A percentile compares a stretch with the other conserved stretches of the same genome.
Evolutionary conservation across 2,797 vertebrate species (phyloP).

Genomic region (Hyperoplus lanceolatus): DNA sequence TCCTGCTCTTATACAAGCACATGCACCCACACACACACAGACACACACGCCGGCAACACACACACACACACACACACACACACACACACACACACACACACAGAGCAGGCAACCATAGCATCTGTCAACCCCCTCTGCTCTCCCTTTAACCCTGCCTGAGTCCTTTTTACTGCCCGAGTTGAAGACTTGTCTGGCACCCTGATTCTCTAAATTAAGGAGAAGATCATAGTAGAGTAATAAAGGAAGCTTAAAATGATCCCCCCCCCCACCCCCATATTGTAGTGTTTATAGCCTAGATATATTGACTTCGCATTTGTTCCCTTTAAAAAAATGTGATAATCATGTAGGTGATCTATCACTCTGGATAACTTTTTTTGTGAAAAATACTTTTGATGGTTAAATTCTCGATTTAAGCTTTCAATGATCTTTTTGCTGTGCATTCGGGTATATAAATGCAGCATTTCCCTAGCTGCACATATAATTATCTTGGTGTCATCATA

Average conservation of each 20-base stretch:
- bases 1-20: constrained; percentile 10
- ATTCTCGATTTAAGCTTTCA: not conserved
- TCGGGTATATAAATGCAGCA: not conserved
- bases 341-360: not conserved
- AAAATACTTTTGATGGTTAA: not conserved
- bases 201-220: not conserved
- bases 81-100: constrained; percentile 23
- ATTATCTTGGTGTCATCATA: constrained; percentile 2
- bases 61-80: constrained; percentile 8
- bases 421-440: not conserved
- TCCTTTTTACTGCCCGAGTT: constrained; percentile 18
- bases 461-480: not conserved
- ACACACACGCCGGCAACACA: not conserved
- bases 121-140: constrained; percentile 43
- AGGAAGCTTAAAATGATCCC: not conserved
- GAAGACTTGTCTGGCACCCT: not conserved
- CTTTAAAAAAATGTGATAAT: not conserved
- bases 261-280: not conserved
- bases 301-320: no score
- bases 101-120: constrained; percentile 42
- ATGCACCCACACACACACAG: not conserved
- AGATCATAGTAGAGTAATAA: not conserved
- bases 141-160: constrained; percentile 31
- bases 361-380: not conserved
- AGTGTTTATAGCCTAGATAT: not conserved